These are phyloP conservation scores for mouse (Mus musculus) DNA, from an alignment of 2,113 vertebrate species.

Conservation along the genomic window DNA sequence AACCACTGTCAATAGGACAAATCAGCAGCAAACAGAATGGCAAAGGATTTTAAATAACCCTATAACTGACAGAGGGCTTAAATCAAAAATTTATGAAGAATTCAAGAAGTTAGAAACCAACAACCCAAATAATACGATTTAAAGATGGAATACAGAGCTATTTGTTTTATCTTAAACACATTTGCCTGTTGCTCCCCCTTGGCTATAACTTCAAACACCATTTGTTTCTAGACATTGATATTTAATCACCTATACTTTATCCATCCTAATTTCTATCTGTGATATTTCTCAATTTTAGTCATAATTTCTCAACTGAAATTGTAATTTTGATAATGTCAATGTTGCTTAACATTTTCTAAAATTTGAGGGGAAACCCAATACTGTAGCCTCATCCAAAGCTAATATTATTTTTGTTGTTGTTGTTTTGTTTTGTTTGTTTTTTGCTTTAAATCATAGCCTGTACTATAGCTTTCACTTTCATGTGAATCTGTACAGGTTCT, in stretches of 20 bases:
- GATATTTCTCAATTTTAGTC: neutral
- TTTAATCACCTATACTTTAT: neutral
- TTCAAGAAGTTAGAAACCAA: too few species aligned
- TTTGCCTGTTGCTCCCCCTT: neutral
- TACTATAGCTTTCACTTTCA: neutral
- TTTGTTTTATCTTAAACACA: neutral
- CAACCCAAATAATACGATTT: too few species aligned
- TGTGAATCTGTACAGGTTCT: neutral
- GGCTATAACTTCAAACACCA: neutral
- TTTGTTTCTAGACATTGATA: neutral
- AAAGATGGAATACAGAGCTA: neutral
- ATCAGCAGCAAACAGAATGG: too few species aligned
- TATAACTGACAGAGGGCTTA: too few species aligned
- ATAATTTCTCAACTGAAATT: neutral
- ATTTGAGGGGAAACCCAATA: neutral
- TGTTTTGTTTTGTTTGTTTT: too few species aligned
- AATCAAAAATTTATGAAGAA: too few species aligned
- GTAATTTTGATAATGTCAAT: neutral
- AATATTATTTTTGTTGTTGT: too few species aligned
- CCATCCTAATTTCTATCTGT: neutral
- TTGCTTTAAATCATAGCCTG: neutral
- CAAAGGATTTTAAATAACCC: too few species aligned
- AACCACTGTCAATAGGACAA: too few species aligned
- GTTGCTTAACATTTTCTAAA: neutral
- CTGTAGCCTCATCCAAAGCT: neutral